A percentile compares a stretch with the other conserved stretches of the same genome.
Conservation (phyloP, 1,140 invertebrate species). For the Doryteuthis pealeii region DNA sequence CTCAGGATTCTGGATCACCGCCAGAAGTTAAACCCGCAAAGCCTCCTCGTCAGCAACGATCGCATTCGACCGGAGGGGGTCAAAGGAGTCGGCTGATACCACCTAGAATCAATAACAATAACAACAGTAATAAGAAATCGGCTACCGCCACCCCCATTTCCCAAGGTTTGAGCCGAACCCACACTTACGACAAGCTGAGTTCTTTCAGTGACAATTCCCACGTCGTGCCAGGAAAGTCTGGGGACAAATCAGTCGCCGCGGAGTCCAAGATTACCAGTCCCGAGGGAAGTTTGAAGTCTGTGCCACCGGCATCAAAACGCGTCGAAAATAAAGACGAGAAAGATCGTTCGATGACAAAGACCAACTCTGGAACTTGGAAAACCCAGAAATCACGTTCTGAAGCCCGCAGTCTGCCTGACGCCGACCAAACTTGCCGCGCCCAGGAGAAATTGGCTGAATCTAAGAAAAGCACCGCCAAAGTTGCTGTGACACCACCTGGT, state of each 20-base stretch:
- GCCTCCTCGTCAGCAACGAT: conserved; percentile 4
- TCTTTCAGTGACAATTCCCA: conserved; percentile 16
- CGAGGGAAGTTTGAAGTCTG: background rate
- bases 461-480: conserved; percentile 15
- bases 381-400: conserved; percentile 41
- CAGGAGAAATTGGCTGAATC: conserved; percentile 25
- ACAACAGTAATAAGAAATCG: background rate
- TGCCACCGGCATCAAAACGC: background rate
- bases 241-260: conserved; percentile 9
- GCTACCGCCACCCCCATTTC: conserved; percentile 18
- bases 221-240: background rate
- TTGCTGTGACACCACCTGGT: conserved; percentile 21
- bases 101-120: background rate
- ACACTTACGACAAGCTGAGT: conserved; percentile 48
- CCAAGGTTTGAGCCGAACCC: conserved; percentile 40
- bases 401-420: conserved; percentile 40
- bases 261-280: conserved; percentile 5
- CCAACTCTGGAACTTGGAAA: conserved; percentile 46
- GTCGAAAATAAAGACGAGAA: background rate
- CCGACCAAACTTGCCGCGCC: conserved; percentile 48
- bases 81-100: conserved; percentile 4
- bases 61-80: conserved; percentile 6
- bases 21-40: conserved; percentile 2
- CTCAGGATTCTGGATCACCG: conserved; percentile 1
- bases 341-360: background rate